Evolutionary conservation across 2,113 vertebrate genomes (phyloP).

Genomic region (Tricholaema leucomelas): DNA sequence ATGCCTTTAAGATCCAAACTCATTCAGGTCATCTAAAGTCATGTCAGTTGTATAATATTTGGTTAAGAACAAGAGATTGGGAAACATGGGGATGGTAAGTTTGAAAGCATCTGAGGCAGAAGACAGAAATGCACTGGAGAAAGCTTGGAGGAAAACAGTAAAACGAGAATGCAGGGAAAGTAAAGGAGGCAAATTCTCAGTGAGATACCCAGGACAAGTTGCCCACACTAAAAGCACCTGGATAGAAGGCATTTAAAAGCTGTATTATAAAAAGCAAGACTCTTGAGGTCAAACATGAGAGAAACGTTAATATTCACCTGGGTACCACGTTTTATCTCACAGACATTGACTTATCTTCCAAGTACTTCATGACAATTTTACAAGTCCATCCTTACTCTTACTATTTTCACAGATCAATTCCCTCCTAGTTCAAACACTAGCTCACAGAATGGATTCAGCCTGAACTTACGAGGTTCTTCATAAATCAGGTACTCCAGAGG

Average conservation of each 20-base stretch:
- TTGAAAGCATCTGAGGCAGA: not conserved
- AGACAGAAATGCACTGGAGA: conserved; percentile 5
- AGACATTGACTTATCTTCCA: not conserved
- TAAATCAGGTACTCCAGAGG: not conserved
- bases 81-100: not conserved
- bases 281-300: not conserved
- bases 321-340: not conserved
- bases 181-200: not conserved
- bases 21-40: fast-evolving
- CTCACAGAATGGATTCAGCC: not conserved
- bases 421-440: not conserved
- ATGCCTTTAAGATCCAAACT: not conserved
- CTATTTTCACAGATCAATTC: not conserved
- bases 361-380: not conserved
- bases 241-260: not conserved
- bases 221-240: not conserved
- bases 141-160: not conserved
- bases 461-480: not conserved
- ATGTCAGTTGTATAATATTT: not conserved
- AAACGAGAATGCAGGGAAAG: not conserved
- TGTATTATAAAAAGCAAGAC: not conserved
- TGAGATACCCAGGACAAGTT: not conserved
- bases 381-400: not conserved
- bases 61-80: not conserved
- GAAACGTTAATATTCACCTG: not conserved